Evolutionary conservation across 2,797 vertebrate genomes (phyloP).

Genomic region (Sarcoramphus papa): DNA sequence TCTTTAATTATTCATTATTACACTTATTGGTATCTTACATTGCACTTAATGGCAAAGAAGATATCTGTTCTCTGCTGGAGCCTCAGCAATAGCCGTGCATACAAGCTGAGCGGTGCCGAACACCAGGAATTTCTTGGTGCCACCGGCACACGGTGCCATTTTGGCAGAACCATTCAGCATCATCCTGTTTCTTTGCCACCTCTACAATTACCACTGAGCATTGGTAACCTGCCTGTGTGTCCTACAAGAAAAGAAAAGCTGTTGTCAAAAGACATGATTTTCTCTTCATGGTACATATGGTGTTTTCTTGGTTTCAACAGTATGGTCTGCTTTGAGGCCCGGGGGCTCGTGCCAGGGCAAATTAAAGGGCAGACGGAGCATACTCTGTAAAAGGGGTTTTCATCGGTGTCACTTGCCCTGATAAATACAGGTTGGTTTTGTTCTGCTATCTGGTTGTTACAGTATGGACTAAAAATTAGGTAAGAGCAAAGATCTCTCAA

Average conservation of each 20-base stretch:
- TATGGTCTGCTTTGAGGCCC: not conserved
- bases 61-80: not conserved
- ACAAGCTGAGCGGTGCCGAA: accelerated
- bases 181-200: not conserved
- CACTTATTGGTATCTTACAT: conserved; percentile 22
- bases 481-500: not conserved
- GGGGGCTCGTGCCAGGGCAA: not conserved
- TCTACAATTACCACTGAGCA: accelerated
- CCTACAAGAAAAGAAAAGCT: not conserved
- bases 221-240: too few relatives aligned
- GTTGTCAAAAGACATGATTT: not conserved
- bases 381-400: not conserved
- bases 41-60: conserved; percentile 10
- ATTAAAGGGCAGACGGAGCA: not conserved
- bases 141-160: accelerated
- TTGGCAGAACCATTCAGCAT: not conserved
- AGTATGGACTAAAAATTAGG: not conserved
- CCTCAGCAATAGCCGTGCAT: not conserved
- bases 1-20: conserved; percentile 61
- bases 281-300: not conserved
- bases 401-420: not conserved
- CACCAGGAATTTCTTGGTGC: not conserved
- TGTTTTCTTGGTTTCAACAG: not conserved
- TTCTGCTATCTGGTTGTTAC: not conserved
- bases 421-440: not conserved